A percentile compares a stretch with the other conserved stretches of the same genome.
phyloP scores from a whole-genome alignment of 2,888 invertebrate genomes.

The Oegoconia quadripuncta region DNA sequence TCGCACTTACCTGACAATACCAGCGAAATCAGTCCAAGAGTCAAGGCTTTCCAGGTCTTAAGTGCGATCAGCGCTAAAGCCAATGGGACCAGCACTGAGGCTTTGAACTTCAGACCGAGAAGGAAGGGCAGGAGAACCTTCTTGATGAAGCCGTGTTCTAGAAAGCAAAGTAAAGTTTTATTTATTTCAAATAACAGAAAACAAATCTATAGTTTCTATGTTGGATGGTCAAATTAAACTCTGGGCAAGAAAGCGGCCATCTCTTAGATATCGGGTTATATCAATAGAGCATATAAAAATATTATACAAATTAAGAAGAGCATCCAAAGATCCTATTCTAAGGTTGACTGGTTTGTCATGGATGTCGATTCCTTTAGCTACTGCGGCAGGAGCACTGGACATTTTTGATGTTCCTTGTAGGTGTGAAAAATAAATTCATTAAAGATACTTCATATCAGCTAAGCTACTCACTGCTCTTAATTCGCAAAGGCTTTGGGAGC shows the following conservation, averaged over 20 bases:
- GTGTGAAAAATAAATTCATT: conserved; percentile 6
- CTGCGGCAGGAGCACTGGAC: neutral
- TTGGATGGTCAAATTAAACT: no score
- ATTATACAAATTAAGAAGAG: no score
- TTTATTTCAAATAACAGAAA: no score
- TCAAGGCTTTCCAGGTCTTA: conserved; percentile 94
- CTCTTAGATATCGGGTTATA: no score
- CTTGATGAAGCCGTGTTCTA: conserved; percentile 90
- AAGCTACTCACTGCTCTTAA: conserved; percentile 64
- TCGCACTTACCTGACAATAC: conserved; percentile 84
- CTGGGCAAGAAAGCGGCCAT: no score
- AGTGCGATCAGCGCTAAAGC: conserved; percentile 90
- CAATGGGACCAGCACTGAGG: conserved; percentile 89
- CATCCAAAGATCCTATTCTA: no score
- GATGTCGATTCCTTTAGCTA: no score
- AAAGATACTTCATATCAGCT: neutral
- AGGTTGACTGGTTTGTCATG: no score
- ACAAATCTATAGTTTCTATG: no score
- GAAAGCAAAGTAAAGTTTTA: conserved; percentile 42
- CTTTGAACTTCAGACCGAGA: conserved; percentile 91
- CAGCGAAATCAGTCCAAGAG: conserved; percentile 89
- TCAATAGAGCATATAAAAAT: no score
- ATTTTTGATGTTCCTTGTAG: neutral
- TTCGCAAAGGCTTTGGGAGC: conserved; percentile 73
- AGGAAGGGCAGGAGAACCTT: conserved; percentile 92